phyloP scores from a whole-genome alignment of 2,888 invertebrate species.

The Platerodrilus igneus region DNA sequence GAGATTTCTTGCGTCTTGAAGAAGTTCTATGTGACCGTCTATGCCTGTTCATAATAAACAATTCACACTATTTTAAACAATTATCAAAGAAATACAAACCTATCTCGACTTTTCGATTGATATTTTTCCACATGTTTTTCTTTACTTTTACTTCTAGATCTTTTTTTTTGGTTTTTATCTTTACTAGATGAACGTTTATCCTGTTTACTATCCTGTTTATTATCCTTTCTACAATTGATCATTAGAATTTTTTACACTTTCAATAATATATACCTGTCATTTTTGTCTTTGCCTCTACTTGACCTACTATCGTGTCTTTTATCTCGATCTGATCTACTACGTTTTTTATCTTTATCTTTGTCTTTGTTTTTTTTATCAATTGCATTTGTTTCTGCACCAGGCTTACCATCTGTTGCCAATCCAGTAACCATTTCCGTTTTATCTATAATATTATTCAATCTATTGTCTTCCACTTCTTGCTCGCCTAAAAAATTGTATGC shows the following conservation, averaged over 20 bases:
- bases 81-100: slow-evolving; percentile 15
- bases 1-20: slow-evolving; percentile 43
- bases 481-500: slow-evolving; percentile 44
- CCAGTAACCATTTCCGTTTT: slow-evolving; percentile 45
- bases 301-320: slow-evolving; percentile 19
- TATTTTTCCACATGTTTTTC: slow-evolving; percentile 33
- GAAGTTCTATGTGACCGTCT: slow-evolving; percentile 44
- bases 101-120: slow-evolving; percentile 41
- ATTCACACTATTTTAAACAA: background rate
- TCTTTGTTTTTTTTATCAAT: slow-evolving; percentile 27
- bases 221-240: too few relatives aligned
- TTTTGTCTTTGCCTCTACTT: slow-evolving; percentile 25
- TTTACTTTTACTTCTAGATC: slow-evolving; percentile 35
- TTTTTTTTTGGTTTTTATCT: slow-evolving; percentile 29
- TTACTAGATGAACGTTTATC: slow-evolving; percentile 29
- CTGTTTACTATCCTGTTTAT: slow-evolving; percentile 26
- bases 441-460: slow-evolving; percentile 58
- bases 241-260: too few relatives aligned
- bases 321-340: slow-evolving; percentile 25
- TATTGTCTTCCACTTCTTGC: slow-evolving; percentile 56
- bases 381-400: slow-evolving; percentile 39
- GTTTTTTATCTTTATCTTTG: slow-evolving; percentile 35
- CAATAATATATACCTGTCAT: too few relatives aligned
- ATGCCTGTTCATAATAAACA: slow-evolving; percentile 29
- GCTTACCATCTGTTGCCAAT: too few relatives aligned